Evolutionary conservation across 2,888 invertebrate genomes (phyloP).

Genomic region (Sinopyrophorus schimmeli): DNA sequence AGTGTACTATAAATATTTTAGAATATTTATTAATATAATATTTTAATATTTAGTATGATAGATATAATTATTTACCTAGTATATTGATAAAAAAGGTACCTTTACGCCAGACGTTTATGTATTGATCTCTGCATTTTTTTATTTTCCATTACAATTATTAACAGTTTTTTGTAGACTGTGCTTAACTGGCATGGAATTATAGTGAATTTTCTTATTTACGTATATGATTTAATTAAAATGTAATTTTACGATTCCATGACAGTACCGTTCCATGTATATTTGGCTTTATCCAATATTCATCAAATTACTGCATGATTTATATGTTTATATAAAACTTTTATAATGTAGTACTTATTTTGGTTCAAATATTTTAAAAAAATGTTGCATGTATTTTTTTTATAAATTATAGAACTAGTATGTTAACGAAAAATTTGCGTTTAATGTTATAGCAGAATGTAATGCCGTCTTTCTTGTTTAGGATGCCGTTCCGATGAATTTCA

Average conservation of each 20-base stretch:
- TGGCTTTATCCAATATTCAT: slow-evolving; percentile 1
- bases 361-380: slow-evolving; percentile 11
- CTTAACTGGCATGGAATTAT: background rate
- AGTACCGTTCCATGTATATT: background rate
- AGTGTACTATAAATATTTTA: slow-evolving; percentile 20
- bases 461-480: slow-evolving; percentile 53
- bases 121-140: slow-evolving; percentile 15
- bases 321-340: slow-evolving; percentile 9
- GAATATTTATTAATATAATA: slow-evolving; percentile 14
- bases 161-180: background rate
- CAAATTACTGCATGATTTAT: slow-evolving; percentile 4
- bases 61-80: slow-evolving; percentile 11
- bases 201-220: no score
- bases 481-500: slow-evolving; percentile 69
- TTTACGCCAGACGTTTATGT: slow-evolving; percentile 9
- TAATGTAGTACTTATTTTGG: slow-evolving; percentile 12
- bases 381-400: slow-evolving; percentile 15
- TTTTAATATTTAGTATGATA: slow-evolving; percentile 16
- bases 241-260: background rate
- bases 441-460: background rate
- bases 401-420: no score
- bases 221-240: background rate
- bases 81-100: slow-evolving; percentile 8
- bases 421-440: no score
- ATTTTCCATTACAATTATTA: slow-evolving; percentile 3